Evolutionary conservation across 2,797 vertebrate species (phyloP), one percentile per base, ranked within the genome.

Genomic region (Leptodactylus fallax): DNA sequence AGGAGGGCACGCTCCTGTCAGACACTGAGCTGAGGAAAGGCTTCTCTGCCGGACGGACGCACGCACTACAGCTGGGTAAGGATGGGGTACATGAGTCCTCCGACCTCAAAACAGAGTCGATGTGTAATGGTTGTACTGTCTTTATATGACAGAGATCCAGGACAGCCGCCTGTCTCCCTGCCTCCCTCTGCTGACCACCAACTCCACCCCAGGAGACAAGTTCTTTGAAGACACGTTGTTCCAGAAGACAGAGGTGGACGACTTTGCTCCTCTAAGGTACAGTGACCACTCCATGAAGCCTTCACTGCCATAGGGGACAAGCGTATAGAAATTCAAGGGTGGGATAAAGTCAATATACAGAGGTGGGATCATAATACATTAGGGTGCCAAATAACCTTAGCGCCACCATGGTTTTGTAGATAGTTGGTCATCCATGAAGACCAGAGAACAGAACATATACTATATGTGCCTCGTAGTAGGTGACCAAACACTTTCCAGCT

Each of bases 201-300:
- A 71, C 72, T 88, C 94, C 67, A 91, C 88, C 45, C 92, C 89
- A 85, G 92, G 92, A 61, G 93, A 91, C 36, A 93, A 92, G 58
- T 86, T 94, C 90, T 94, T 92, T 14, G 92, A 95, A 27, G 95
- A 93, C 85, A 96, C 93, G 0, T 90, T 96, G 67, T 95, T 96
- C 90, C 96, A 97, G 78, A 94, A 94, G 84, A 96, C 94, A 58
- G 94, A 94, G 74, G 84, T 91, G 90, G 94, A 97, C 83, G 94
- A 97, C 83, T 99, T 98, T 95, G 93, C 92, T 27, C 95, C 96
- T 91, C 93, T 99, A 89, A 96, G 97, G 98, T 99, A 95, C 77
- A 5, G 16, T 21, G 0, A 23, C n/a, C 9, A 0, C 56, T n/a
- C n/a, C 49, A 61, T 36, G 36, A 36, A 36, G 36, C 36, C 36